phyloP scores from a whole-genome alignment of 2,113 vertebrate genomes.

The Canis aureus region DNA sequence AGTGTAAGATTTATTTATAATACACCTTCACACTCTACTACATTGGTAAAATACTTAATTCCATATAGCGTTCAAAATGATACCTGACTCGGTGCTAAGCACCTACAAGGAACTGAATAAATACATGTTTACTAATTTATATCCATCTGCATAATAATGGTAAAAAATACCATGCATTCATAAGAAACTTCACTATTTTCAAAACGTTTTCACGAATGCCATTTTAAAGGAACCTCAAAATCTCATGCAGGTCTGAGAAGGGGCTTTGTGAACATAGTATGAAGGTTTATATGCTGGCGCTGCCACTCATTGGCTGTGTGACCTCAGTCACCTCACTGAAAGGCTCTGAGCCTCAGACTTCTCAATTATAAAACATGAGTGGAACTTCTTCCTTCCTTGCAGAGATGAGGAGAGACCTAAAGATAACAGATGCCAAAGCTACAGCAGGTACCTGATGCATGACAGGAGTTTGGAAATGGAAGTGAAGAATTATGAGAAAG shows the following conservation, averaged over 20 bases:
- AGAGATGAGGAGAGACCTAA: background rate
- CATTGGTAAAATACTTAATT: background rate
- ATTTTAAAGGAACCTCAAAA: background rate
- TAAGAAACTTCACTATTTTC: background rate
- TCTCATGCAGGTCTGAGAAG: background rate
- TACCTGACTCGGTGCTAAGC: background rate
- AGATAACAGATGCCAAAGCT: background rate
- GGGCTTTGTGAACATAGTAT: background rate
- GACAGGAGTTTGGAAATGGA: background rate
- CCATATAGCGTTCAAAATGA: constrained; percentile 1
- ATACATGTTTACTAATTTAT: background rate
- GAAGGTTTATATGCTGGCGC: background rate
- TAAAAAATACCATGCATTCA: background rate
- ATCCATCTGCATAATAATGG: background rate
- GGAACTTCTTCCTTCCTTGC: background rate
- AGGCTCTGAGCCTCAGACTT: background rate
- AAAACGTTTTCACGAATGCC: background rate
- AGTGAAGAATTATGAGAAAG: background rate
- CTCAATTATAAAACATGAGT: background rate
- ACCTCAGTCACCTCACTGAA: background rate
- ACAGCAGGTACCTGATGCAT: background rate
- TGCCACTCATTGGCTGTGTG: background rate
- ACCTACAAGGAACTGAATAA: background rate
- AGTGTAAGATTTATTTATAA: constrained; percentile 34
- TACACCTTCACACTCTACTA: background rate